Percentiles rank a stretch among this genome's conserved stretches.
Conservation (phyloP, 53 echinoderm and acorn worm species). For the Hippasteria phrygiana region DNA sequence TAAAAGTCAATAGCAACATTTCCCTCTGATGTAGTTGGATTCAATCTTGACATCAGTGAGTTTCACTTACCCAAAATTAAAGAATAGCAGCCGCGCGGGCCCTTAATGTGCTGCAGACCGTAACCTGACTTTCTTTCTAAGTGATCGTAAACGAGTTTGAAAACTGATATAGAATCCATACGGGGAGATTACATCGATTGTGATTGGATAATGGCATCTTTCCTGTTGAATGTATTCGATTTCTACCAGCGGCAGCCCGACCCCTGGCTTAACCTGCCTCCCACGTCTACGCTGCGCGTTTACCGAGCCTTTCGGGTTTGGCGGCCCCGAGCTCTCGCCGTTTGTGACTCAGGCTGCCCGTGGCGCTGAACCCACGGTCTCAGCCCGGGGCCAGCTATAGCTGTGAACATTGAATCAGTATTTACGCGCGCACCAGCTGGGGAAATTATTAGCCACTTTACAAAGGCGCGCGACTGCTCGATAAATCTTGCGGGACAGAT, state of each 20-base stretch:
- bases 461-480: conserved; percentile 31
- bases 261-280: conserved; percentile 17
- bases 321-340: neutral
- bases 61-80: conserved; percentile 3
- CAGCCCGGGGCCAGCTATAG: neutral
- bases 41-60: neutral
- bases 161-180: conserved; percentile 39
- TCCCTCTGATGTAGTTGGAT: neutral
- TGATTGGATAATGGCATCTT: conserved; percentile 54
- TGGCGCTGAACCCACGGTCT: neutral
- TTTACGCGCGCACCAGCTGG: conserved; percentile 41
- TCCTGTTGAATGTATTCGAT: conserved; percentile 42
- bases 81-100: neutral
- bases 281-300: neutral
- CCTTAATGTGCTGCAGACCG: conserved; percentile 35
- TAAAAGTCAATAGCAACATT: neutral
- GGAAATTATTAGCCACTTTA: conserved; percentile 38
- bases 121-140: conserved; percentile 12
- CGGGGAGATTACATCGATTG: conserved; percentile 29
- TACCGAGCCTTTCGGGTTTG: neutral
- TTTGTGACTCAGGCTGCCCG: neutral
- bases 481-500: conserved; percentile 37
- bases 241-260: conserved; percentile 6
- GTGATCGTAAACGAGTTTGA: conserved; percentile 56
- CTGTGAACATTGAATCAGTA: neutral